A percentile compares a stretch with the other conserved stretches of the same genome.
Evolutionary conservation across 2,113 vertebrate genomes (phyloP).

Genomic region (Campylomormyrus tamandua): DNA sequence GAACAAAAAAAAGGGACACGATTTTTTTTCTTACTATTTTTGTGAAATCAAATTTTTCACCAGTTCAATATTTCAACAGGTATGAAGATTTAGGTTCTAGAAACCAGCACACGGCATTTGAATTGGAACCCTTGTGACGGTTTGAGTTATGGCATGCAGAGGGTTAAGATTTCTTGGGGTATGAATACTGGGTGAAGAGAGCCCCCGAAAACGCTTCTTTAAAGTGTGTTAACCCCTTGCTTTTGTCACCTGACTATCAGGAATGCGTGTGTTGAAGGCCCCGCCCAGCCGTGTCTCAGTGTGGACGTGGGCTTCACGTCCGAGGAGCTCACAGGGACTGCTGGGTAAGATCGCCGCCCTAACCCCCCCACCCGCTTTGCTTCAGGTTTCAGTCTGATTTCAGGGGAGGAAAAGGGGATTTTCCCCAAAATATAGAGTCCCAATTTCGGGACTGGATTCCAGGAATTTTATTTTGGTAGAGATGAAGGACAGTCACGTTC

Average conservation of each 20-base stretch:
- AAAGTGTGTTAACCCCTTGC: conserved; percentile 73
- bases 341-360: conserved; percentile 68
- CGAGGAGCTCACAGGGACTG: conserved; percentile 70
- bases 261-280: conserved; percentile 75
- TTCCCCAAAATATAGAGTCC: not conserved
- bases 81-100: not conserved
- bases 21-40: not conserved
- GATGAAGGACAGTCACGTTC: not conserved
- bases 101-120: not conserved
- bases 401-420: not conserved
- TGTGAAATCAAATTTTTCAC: not conserved
- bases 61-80: not conserved
- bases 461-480: not conserved
- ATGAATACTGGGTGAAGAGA: not conserved
- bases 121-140: not conserved
- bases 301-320: conserved; percentile 65
- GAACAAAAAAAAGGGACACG: not conserved
- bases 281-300: conserved; percentile 73
- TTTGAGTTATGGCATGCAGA: not conserved
- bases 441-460: not conserved
- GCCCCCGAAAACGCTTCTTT: not conserved
- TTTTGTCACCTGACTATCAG: conserved; percentile 91
- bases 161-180: not conserved
- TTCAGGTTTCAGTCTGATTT: not conserved
- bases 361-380: not conserved